These are phyloP conservation scores for Caenorhabditis inopinata DNA, from an alignment of 1,140 invertebrate genomes.

Conservation along the genomic window DNA sequence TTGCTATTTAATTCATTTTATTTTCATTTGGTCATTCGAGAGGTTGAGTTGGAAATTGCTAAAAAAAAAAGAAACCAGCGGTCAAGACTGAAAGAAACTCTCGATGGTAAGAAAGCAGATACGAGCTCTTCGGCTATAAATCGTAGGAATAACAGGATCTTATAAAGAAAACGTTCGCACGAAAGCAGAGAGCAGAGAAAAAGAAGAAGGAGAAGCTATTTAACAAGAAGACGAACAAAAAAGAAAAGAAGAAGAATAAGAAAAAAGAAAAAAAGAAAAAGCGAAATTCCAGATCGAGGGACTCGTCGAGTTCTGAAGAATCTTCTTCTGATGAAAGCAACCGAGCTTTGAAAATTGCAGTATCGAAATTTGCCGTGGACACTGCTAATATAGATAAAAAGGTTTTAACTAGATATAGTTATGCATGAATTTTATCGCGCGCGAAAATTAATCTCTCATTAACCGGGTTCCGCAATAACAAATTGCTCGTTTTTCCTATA, in stretches of 20 bases:
- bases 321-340: neutral
- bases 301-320: neutral
- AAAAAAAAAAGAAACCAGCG: too few relatives aligned
- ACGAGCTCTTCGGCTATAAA: too few relatives aligned
- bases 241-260: constrained; percentile 1
- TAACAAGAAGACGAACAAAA: neutral
- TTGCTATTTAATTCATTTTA: too few relatives aligned
- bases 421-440: neutral
- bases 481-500: too few relatives aligned
- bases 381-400: neutral
- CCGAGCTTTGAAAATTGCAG: neutral
- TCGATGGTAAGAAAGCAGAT: too few relatives aligned
- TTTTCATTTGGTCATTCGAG: too few relatives aligned
- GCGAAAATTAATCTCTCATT: too few relatives aligned
- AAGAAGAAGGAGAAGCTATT: neutral
- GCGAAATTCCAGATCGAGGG: neutral
- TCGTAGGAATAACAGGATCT: too few relatives aligned
- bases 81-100: too few relatives aligned
- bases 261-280: neutral
- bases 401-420: neutral
- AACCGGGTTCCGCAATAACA: too few relatives aligned
- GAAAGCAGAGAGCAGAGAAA: neutral
- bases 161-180: neutral
- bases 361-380: neutral
- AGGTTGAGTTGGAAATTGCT: too few relatives aligned